These are phyloP conservation scores for Lasioglossum baleicum DNA, from an alignment of 1,140 invertebrate species.

Conservation along the genomic window DNA sequence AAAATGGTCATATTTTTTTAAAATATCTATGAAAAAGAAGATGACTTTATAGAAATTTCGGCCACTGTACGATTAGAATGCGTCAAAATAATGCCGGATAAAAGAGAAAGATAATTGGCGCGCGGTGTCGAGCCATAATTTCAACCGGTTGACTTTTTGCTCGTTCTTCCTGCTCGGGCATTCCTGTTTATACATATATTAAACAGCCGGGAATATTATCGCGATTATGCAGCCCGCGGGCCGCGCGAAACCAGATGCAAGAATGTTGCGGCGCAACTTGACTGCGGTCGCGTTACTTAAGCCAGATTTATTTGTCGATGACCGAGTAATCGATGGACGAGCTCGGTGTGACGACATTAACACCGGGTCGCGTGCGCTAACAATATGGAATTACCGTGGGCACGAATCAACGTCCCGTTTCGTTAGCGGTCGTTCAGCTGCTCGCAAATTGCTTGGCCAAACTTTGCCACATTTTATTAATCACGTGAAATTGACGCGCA, in stretches of 20 bases:
- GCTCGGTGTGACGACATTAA: neutral
- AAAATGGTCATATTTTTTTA: no score
- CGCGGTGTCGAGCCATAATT: neutral
- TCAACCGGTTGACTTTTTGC: neutral
- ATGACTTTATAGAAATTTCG: no score
- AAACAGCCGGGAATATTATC: neutral
- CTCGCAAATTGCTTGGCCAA: neutral
- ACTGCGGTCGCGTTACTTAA: constrained; percentile 1
- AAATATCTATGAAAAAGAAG: no score
- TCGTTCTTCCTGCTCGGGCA: neutral
- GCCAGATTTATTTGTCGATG: constrained; percentile 9
- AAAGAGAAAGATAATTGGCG: constrained; percentile 17
- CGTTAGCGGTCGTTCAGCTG: neutral
- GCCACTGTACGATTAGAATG: neutral
- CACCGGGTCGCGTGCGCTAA: constrained; percentile 4
- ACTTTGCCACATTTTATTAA: neutral
- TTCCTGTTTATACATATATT: neutral
- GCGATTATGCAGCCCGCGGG: constrained; percentile 11
- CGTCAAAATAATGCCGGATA: neutral
- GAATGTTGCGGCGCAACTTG: constrained; percentile 11
- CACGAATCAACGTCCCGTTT: neutral
- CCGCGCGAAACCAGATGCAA: constrained; percentile 5
- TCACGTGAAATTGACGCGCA: no score
- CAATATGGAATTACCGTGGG: constrained; percentile 1
- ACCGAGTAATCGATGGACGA: neutral